Evolutionary conservation across 2,797 vertebrate genomes (phyloP).

Genomic region (Mormyrus proboscirostris): DNA sequence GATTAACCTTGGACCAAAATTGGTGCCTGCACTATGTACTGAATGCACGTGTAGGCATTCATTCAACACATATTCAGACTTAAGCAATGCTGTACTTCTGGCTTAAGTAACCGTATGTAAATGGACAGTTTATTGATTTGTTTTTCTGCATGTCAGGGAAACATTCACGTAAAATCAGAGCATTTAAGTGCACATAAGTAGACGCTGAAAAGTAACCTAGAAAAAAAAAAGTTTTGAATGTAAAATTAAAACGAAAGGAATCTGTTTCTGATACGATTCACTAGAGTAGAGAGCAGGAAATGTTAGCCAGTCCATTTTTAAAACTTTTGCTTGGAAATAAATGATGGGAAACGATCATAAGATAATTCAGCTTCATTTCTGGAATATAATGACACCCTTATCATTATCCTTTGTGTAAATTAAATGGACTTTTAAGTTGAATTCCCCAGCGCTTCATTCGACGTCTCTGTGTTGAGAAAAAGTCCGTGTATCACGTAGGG

Average conservation of each 20-base stretch:
- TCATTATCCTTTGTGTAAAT: not conserved
- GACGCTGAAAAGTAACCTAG: not conserved
- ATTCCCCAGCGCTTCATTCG: not conserved
- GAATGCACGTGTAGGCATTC: not conserved
- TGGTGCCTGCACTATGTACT: not conserved
- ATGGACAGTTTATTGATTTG: not conserved
- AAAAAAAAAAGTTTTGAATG: not conserved
- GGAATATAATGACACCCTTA: not conserved
- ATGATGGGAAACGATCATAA: not conserved
- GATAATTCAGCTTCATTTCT: not conserved
- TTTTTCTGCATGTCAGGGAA: not conserved
- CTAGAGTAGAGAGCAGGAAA: not conserved
- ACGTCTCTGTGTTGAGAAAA: not conserved
- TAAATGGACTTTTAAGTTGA: constrained; percentile 3
- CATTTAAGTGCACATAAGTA: not conserved
- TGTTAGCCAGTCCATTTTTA: not conserved
- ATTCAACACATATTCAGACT: not conserved
- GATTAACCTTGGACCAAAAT: not conserved
- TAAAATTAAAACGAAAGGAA: not conserved
- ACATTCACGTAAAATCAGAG: not conserved
- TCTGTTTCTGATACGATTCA: not conserved
- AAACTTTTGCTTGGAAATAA: not conserved
- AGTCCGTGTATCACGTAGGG: not conserved
- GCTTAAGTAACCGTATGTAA: not conserved
- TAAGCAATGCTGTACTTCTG: not conserved